phyloP scores from a whole-genome alignment of 1,140 invertebrate species.

The Micrasema minimum region DNA sequence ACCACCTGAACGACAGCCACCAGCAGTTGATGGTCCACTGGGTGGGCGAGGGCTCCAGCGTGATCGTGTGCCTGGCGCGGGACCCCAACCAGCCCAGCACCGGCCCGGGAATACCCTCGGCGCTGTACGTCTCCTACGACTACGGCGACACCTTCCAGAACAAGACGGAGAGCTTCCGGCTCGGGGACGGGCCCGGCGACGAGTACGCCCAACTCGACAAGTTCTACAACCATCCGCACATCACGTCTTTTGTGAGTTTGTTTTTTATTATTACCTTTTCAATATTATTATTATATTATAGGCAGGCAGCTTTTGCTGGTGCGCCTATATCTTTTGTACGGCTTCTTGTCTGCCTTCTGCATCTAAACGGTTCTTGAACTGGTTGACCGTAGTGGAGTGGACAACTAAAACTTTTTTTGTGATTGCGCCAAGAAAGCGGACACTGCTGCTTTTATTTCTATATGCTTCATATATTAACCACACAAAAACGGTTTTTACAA shows the following conservation, averaged over 20 bases:
- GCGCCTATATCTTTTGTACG: no score
- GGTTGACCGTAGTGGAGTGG: neutral
- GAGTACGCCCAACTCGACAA: slow-evolving; percentile 79
- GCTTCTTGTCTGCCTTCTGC: no score
- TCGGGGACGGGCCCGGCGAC: slow-evolving; percentile 65
- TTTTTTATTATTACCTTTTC: no score
- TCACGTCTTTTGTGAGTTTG: slow-evolving; percentile 48
- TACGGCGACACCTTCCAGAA: slow-evolving; percentile 85
- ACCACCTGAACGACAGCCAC: slow-evolving; percentile 83
- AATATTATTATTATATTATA: no score
- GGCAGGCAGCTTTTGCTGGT: no score
- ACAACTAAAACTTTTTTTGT: neutral
- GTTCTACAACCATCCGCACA: slow-evolving; percentile 84
- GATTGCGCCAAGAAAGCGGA: no score
- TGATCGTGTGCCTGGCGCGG: slow-evolving; percentile 86
- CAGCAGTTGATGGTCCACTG: slow-evolving; percentile 90
- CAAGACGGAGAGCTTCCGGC: slow-evolving; percentile 75
- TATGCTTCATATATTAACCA: no score
- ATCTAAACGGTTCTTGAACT: no score
- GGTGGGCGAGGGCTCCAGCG: slow-evolving; percentile 86
- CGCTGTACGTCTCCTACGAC: slow-evolving; percentile 86
- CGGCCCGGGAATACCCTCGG: slow-evolving; percentile 68
- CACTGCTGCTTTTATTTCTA: no score
- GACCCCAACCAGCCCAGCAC: slow-evolving; percentile 69
- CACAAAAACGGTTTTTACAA: no score